These are phyloP conservation scores for Zhuqinia jingwanae DNA, from an alignment of 2,888 invertebrate genomes.

Conservation along the genomic window DNA sequence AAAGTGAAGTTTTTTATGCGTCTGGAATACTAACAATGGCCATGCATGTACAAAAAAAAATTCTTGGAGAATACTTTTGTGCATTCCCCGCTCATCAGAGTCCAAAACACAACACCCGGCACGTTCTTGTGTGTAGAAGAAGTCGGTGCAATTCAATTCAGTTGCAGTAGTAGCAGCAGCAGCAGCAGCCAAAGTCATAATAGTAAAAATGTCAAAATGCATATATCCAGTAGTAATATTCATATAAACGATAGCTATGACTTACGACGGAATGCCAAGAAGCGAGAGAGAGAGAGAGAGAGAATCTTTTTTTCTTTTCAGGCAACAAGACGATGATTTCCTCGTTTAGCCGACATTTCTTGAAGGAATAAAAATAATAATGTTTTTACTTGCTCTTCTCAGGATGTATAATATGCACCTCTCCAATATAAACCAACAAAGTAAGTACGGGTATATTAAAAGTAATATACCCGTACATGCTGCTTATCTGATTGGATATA, in stretches of 20 bases:
- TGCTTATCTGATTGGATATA: too few relatives aligned
- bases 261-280: neutral
- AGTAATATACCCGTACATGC: too few relatives aligned
- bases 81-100: too few relatives aligned
- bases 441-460: too few relatives aligned
- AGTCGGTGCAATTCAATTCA: neutral
- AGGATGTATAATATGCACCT: too few relatives aligned
- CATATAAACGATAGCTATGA: conserved; percentile 10
- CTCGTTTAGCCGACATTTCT: neutral
- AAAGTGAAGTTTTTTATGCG: neutral
- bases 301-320: neutral
- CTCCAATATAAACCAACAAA: too few relatives aligned
- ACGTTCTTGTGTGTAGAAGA: too few relatives aligned
- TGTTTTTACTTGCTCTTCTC: too few relatives aligned
- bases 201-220: conserved; percentile 38
- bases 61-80: too few relatives aligned
- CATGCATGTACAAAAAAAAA: too few relatives aligned
- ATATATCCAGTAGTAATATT: neutral
- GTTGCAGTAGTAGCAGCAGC: neutral
- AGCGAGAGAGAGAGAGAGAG: neutral
- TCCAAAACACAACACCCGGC: too few relatives aligned
- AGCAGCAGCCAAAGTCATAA: conserved; percentile 6
- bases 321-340: neutral
- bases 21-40: conserved; percentile 24
- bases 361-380: too few relatives aligned